These are phyloP conservation scores for Tetragonula carbonaria DNA, from an alignment of 2,888 invertebrate species.

Conservation along the genomic window DNA sequence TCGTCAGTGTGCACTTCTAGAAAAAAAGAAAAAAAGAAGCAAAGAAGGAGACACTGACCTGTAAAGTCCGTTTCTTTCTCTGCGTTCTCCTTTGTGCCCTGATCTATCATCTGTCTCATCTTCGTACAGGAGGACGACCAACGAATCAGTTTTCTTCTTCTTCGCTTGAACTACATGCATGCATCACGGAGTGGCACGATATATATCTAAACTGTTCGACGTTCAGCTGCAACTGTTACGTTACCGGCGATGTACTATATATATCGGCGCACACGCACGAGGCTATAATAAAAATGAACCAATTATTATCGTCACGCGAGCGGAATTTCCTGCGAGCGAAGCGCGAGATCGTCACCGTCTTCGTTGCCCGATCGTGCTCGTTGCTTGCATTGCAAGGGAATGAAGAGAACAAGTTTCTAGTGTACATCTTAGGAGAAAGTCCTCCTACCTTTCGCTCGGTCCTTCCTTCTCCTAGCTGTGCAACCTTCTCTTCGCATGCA, in stretches of 20 bases:
- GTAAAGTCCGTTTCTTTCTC: conserved; percentile 21
- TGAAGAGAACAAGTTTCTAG: conserved; percentile 42
- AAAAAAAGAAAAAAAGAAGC: background rate
- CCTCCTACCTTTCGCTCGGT: conserved; percentile 57
- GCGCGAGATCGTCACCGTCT: background rate
- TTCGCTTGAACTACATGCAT: conserved; percentile 8
- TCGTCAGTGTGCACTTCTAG: background rate
- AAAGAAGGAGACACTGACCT: conserved; percentile 46
- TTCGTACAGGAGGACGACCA: background rate
- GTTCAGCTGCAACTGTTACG: conserved; percentile 9
- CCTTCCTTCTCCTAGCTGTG: conserved; percentile 43
- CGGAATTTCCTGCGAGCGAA: background rate
- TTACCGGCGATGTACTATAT: background rate
- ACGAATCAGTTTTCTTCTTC: background rate
- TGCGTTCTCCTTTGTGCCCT: background rate
- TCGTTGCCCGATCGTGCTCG: conserved; percentile 4
- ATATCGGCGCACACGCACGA: no score
- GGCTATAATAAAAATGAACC: background rate
- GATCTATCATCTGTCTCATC: conserved; percentile 14
- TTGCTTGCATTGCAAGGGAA: conserved; percentile 29
- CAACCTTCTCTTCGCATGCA: background rate
- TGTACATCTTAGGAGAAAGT: conserved; percentile 60
- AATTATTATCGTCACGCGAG: background rate
- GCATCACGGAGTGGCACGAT: background rate
- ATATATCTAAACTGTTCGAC: conserved; percentile 4